Evolutionary conservation across 1,140 invertebrate genomes (phyloP).

Genomic region (Drosophila kurseongensis): DNA sequence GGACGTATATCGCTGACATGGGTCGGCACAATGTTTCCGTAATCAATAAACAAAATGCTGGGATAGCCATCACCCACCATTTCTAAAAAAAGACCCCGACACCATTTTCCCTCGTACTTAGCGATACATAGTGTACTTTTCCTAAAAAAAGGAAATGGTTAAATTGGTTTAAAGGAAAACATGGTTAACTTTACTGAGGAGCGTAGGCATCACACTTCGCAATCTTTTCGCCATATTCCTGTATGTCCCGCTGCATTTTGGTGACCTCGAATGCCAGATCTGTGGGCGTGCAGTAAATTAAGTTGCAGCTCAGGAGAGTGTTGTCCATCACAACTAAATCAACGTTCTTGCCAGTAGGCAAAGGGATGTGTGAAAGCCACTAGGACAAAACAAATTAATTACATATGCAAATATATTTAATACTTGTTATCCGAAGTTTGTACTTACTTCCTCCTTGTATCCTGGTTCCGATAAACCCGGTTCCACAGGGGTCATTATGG

Average conservation of each 20-base stretch:
- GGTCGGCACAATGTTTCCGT: conserved; percentile 66
- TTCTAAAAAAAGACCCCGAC: conserved; percentile 71
- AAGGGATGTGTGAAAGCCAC: conserved; percentile 45
- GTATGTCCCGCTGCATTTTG: conserved; percentile 64
- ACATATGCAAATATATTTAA: too few relatives aligned
- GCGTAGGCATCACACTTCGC: conserved; percentile 38
- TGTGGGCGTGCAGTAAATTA: conserved; percentile 63
- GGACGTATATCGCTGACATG: conserved; percentile 62
- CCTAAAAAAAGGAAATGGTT: conserved; percentile 18
- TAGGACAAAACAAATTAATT: conserved; percentile 18
- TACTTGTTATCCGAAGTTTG: too few relatives aligned
- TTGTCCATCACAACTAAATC: conserved; percentile 76
- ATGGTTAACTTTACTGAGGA: conserved; percentile 48
- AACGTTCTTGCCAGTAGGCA: conserved; percentile 58
- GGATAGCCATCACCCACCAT: conserved; percentile 78
- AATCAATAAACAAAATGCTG: conserved; percentile 76
- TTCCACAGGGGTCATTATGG: conserved; percentile 45
- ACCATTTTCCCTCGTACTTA: conserved; percentile 72
- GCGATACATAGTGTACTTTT: conserved; percentile 65
- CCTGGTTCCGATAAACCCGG: conserved; percentile 30
- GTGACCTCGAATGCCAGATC: conserved; percentile 58
- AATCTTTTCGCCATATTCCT: conserved; percentile 58
- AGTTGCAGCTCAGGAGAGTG: conserved; percentile 47
- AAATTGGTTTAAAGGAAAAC: neutral
- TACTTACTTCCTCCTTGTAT: conserved; percentile 42